Conservation (phyloP, 1,140 invertebrate genomes). For the Drosophila malerkotliana region DNA sequence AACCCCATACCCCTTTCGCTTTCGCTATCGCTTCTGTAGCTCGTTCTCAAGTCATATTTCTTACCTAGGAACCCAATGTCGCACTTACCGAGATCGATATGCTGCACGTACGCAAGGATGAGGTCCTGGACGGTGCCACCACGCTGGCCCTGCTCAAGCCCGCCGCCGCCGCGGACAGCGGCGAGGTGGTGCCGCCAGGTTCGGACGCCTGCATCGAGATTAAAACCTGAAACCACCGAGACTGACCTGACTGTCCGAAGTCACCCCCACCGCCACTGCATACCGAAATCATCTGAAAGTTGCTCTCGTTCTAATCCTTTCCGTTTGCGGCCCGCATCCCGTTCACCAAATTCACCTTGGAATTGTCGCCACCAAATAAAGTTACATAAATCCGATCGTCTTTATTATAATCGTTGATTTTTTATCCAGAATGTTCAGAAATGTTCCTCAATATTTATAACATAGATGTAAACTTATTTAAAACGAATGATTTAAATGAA, state of each 20-base stretch:
- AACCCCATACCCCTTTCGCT: neutral
- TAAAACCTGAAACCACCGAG: constrained; percentile 40
- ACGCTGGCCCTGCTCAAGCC: constrained; percentile 48
- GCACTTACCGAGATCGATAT: constrained; percentile 79
- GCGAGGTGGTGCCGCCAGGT: constrained; percentile 22
- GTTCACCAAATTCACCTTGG: constrained; percentile 9
- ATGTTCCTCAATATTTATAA: neutral
- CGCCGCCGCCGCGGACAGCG: constrained; percentile 10
- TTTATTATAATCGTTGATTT: neutral
- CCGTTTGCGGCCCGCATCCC: constrained; percentile 3
- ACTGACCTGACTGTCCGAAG: neutral
- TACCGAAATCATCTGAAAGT: neutral
- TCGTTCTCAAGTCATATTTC: constrained; percentile 3
- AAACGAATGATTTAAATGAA: no score
- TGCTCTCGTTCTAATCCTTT: constrained; percentile 2
- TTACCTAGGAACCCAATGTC: constrained; percentile 74
- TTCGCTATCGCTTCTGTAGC: constrained; percentile 13
- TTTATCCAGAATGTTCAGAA: neutral
- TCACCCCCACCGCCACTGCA: neutral
- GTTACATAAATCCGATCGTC: constrained; percentile 19
- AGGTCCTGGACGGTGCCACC: constrained; percentile 48
- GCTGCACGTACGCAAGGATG: constrained; percentile 76
- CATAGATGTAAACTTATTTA: no score
- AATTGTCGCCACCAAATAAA: constrained; percentile 29
- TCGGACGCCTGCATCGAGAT: constrained; percentile 20